These are phyloP conservation scores for Danaus melanippus DNA, from an alignment of 1,140 invertebrate genomes.

Conservation along the genomic window DNA sequence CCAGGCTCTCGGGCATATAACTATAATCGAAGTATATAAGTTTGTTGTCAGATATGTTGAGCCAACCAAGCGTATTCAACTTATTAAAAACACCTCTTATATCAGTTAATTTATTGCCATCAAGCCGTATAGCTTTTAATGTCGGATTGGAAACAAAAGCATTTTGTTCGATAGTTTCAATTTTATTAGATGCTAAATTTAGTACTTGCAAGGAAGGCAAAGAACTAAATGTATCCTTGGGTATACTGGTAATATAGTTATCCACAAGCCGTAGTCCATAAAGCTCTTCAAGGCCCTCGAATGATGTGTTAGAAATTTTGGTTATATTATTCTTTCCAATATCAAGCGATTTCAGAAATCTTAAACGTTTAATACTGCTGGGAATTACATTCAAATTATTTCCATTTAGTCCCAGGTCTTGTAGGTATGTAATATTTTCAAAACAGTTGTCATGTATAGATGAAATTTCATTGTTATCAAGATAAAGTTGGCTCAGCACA, in stretches of 20 bases:
- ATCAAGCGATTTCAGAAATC: constrained; percentile 82
- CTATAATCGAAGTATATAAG: constrained; percentile 80
- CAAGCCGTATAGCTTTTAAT: constrained; percentile 78
- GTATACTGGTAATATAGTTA: constrained; percentile 78
- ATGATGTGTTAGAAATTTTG: constrained; percentile 73
- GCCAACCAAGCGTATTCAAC: constrained; percentile 78
- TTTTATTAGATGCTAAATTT: constrained; percentile 80
- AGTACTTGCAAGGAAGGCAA: constrained; percentile 78
- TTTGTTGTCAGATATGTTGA: constrained; percentile 81
- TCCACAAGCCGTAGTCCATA: constrained; percentile 78
- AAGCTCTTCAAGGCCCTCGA: constrained; percentile 76
- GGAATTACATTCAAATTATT: constrained; percentile 84
- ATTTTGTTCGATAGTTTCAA: constrained; percentile 77
- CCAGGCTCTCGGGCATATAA: constrained; percentile 76
- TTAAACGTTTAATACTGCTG: constrained; percentile 77
- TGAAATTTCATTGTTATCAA: constrained; percentile 82
- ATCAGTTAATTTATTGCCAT: constrained; percentile 78
- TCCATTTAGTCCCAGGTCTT: constrained; percentile 84
- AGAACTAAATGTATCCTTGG: constrained; percentile 78
- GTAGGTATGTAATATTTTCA: constrained; percentile 83
- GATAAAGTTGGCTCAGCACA: constrained; percentile 80
- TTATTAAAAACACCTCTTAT: constrained; percentile 79
- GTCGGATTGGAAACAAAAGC: constrained; percentile 78
- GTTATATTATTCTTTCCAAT: constrained; percentile 84
- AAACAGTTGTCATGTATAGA: constrained; percentile 81